phyloP scores from a whole-genome alignment of 2,113 vertebrate genomes.

The Rallus limicola region DNA sequence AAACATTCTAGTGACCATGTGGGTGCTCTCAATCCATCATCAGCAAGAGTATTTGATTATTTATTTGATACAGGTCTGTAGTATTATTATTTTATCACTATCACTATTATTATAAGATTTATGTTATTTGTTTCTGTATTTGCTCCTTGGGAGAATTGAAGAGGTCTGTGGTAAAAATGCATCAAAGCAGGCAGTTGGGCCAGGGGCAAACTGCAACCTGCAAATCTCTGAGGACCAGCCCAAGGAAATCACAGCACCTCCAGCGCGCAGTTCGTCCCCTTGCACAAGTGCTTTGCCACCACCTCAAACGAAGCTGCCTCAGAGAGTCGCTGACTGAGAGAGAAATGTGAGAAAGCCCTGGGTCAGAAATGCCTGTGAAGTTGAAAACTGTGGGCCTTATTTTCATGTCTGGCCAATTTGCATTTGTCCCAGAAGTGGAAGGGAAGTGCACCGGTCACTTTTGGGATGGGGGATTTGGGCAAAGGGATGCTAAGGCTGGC shows the following conservation, averaged over 20 bases:
- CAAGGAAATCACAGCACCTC: neutral
- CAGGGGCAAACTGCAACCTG: neutral
- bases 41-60: neutral
- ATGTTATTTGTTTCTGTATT: neutral
- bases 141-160: neutral
- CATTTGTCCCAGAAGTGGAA: neutral
- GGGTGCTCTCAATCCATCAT: neutral
- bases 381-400: neutral
- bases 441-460: accelerated
- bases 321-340: neutral
- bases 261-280: accelerated
- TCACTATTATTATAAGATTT: neutral
- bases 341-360: neutral
- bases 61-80: neutral
- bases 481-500: neutral
- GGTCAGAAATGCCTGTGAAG: neutral
- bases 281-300: neutral
- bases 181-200: neutral
- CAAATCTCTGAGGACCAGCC: accelerated
- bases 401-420: accelerated
- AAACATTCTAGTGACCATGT: neutral
- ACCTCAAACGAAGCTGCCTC: neutral
- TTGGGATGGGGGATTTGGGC: neutral
- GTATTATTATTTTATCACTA: neutral
- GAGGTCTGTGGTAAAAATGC: neutral